A percentile compares a stretch with the other conserved stretches of the same genome.
phyloP scores from a whole-genome alignment of 2,888 invertebrate species.

The Asteroscopus sphinx region DNA sequence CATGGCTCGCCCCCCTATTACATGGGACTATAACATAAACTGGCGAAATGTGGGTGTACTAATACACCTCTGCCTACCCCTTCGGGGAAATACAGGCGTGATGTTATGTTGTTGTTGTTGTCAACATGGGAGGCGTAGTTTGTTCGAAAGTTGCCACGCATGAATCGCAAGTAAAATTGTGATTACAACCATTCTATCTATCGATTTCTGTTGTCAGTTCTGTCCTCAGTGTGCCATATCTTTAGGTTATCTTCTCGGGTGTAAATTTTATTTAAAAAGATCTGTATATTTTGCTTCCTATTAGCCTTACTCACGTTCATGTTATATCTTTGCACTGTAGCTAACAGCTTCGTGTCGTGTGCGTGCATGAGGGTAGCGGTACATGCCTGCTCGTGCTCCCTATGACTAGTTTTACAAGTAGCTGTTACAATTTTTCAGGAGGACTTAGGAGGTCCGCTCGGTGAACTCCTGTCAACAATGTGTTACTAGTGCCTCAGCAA shows the following conservation, averaged over 20 bases:
- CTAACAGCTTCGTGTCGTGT: conserved; percentile 78
- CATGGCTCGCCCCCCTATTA: too few relatives aligned
- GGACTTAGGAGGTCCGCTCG: conserved; percentile 91
- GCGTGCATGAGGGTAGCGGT: conserved; percentile 78
- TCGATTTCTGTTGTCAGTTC: too few relatives aligned
- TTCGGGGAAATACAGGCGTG: too few relatives aligned
- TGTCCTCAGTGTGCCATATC: conserved; percentile 64
- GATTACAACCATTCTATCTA: too few relatives aligned
- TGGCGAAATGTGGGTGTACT: too few relatives aligned
- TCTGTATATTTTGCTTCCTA: conserved; percentile 88
- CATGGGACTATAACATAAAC: too few relatives aligned
- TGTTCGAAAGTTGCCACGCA: too few relatives aligned
- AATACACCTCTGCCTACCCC: too few relatives aligned
- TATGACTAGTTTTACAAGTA: conserved; percentile 78
- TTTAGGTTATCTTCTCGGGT: conserved; percentile 68
- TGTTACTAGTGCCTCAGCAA: conserved; percentile 86
- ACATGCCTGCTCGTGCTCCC: conserved; percentile 49
- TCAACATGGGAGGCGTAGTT: too few relatives aligned
- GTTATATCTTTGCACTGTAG: conserved; percentile 83
- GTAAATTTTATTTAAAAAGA: conserved; percentile 79
- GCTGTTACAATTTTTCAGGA: conserved; percentile 90
- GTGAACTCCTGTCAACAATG: conserved; percentile 91
- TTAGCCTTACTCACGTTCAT: conserved; percentile 73
- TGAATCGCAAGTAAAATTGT: too few relatives aligned
- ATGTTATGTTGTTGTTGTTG: too few relatives aligned